Percentiles rank a stretch among this genome's conserved stretches.
phyloP scores from a whole-genome alignment of 2,113 vertebrate species.

The Panurus biarmicus region DNA sequence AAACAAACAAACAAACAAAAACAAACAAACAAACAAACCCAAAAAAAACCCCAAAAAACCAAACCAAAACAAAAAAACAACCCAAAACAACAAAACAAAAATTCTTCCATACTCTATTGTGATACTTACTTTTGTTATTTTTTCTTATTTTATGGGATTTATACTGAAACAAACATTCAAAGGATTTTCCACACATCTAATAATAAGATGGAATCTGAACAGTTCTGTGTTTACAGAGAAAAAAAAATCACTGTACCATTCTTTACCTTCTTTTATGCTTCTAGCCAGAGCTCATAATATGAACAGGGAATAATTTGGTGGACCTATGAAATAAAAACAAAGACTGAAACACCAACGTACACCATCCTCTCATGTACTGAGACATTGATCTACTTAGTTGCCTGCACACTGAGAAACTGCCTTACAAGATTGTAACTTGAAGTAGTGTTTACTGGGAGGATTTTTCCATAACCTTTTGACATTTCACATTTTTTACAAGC shows the following conservation, averaged over 20 bases:
- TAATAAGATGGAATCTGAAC: background rate
- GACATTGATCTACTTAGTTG: background rate
- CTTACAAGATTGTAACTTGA: background rate
- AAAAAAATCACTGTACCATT: background rate
- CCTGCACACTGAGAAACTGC: background rate
- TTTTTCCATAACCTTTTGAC: conserved; percentile 30
- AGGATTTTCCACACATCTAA: background rate
- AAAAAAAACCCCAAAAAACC: background rate
- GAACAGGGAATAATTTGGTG: background rate
- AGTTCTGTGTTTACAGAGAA: background rate
- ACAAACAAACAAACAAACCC: no score
- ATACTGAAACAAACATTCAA: background rate
- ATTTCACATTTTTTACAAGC: conserved; percentile 10
- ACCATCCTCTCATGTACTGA: background rate
- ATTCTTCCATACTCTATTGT: background rate
- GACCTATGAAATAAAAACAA: background rate
- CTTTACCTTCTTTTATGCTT: background rate
- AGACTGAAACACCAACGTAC: background rate
- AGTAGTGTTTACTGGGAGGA: background rate
- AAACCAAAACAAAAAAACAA: no score
- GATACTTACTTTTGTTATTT: background rate
- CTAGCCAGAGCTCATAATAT: background rate
- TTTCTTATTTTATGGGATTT: background rate
- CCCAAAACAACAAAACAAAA: background rate
- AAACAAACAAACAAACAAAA: background rate